Evolutionary conservation across 2,797 vertebrate genomes (phyloP).

Genomic region (Pipistrellus pipistrellus): DNA sequence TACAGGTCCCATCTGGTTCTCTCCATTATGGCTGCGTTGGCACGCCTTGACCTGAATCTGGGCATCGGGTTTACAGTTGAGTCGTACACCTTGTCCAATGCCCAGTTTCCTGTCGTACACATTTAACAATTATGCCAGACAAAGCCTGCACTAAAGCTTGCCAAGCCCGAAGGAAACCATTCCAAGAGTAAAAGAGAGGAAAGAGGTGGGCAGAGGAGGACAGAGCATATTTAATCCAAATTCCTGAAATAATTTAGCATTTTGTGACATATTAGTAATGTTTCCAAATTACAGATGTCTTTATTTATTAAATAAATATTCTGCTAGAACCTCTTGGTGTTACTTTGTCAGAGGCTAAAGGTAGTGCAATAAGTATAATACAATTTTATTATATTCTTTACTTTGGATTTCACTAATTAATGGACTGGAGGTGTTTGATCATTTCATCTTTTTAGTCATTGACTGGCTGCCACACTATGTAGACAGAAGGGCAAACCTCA

Average conservation of each 20-base stretch:
- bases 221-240: not conserved
- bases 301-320: constrained; percentile 26
- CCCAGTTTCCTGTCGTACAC: not conserved
- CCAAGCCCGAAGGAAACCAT: not conserved
- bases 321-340: not conserved
- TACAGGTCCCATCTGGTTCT: not conserved
- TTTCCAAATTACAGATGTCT: not conserved
- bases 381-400: not conserved
- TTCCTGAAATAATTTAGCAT: not conserved
- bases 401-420: constrained; percentile 48
- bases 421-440: not conserved
- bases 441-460: not conserved
- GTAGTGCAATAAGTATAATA: not conserved
- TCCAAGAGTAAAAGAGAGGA: constrained; percentile 35
- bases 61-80: not conserved
- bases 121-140: not conserved
- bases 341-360: not conserved
- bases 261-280: not conserved
- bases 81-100: not conserved
- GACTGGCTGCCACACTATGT: not conserved
- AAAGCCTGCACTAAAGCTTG: not conserved
- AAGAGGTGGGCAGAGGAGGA: not conserved
- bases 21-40: not conserved
- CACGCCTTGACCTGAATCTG: not conserved
- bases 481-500: not conserved